Evolutionary conservation across 2,113 vertebrate genomes (phyloP).

Genomic region (Egretta garzetta): DNA sequence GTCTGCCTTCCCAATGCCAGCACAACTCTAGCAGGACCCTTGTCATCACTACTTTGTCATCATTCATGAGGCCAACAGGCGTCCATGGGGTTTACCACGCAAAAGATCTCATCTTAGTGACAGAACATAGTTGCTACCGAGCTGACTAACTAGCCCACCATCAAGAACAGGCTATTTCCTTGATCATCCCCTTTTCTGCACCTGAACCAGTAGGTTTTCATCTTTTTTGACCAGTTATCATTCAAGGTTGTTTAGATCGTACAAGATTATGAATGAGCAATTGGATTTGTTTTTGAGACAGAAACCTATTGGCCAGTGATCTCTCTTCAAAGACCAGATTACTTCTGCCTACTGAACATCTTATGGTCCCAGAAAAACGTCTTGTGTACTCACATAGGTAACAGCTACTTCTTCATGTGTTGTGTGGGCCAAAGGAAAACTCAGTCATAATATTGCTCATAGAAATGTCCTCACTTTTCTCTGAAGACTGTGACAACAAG

Average conservation of each 20-base stretch:
- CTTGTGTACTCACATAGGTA: not conserved
- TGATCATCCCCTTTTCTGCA: not conserved
- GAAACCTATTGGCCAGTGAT: not conserved
- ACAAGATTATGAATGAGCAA: not conserved
- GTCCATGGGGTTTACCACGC: not conserved
- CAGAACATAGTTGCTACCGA: not conserved
- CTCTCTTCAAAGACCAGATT: not conserved
- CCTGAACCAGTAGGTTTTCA: not conserved
- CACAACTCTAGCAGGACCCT: not conserved
- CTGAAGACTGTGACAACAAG: not conserved
- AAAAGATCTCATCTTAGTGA: not conserved
- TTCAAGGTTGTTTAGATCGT: not conserved
- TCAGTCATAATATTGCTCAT: not conserved
- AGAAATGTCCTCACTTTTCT: not conserved
- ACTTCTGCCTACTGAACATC: not conserved
- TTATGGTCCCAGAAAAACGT: not conserved
- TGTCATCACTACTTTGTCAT: not conserved
- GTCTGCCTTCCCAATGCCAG: not conserved
- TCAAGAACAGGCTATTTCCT: not conserved
- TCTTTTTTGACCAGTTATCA: not conserved
- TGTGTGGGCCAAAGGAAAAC: not conserved
- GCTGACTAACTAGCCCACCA: not conserved
- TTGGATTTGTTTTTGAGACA: not conserved
- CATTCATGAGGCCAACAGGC: not conserved
- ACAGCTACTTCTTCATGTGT: not conserved